Evolutionary conservation across 2,797 vertebrate species (phyloP).

Genomic region (Percopsis omiscomaycus): DNA sequence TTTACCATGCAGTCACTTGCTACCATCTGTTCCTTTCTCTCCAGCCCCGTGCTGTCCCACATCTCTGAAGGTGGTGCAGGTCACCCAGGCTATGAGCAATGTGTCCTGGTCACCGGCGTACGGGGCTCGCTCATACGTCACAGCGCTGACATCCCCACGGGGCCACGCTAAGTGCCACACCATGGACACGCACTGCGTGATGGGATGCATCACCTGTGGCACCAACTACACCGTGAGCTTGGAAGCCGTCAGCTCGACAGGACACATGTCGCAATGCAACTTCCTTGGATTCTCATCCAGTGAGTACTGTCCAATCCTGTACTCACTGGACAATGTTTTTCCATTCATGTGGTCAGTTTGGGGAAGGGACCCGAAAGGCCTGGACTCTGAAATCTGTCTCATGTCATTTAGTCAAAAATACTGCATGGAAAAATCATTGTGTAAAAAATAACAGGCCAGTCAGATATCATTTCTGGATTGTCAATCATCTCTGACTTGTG

Average conservation of each 20-base stretch:
- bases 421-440: too few relatives aligned
- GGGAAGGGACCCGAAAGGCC: too few relatives aligned
- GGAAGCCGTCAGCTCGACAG: conserved; percentile 86
- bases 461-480: too few relatives aligned
- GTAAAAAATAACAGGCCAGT: too few relatives aligned
- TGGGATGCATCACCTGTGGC: conserved; percentile 91
- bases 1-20: neutral
- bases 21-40: neutral
- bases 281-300: conserved; percentile 87
- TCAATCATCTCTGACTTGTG: too few relatives aligned
- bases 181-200: conserved; percentile 82
- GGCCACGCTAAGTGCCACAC: conserved; percentile 88
- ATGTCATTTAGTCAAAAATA: too few relatives aligned
- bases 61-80: conserved; percentile 78
- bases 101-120: conserved; percentile 83
- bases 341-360: too few relatives aligned
- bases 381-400: too few relatives aligned
- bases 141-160: conserved; percentile 78
- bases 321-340: neutral
- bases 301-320: conserved; percentile 60
- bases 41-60: conserved; percentile 89
- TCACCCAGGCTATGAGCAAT: conserved; percentile 88
- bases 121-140: conserved; percentile 81
- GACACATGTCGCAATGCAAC: conserved; percentile 80
- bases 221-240: conserved; percentile 85